Evolutionary conservation across 2,113 vertebrate species (phyloP), one percentile per base, ranked within the genome.

Genomic region (Rattus norvegicus): DNA sequence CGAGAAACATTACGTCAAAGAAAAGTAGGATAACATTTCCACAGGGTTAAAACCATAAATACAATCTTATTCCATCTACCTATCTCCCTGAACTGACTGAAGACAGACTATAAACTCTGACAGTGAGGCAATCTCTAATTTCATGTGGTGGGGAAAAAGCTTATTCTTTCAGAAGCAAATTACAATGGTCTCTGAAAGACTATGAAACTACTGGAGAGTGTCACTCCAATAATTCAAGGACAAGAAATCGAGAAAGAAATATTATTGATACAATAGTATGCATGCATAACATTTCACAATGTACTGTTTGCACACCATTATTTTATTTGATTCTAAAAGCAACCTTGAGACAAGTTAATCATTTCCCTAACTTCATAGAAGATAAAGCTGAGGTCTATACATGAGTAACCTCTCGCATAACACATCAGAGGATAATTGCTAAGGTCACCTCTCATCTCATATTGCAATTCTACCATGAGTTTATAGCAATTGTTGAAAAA

Each of bases 111-210:
- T 61, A 61, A 61, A 83, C 54, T 24, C 36, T 7, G 6, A 36
- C 80, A 83, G 36, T 36, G 43, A 89, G 7, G 54, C 69, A 39
- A 36, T 54, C 65, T 70, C 39, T 75, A 86, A 67, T 52, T 75
- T 5, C 43, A 54, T 81, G 43, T 77, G 89, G 13, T 63, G 86
- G 33, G 33, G 12, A 72, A 88, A 56, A 12, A 92, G 84, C 1
- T 70, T 39, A 75, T 69, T 73, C 56, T 14, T 92, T 79, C 33
- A 91, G 75, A 97, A 90, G 22, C 39, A 92, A 92, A 95, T 87
- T 81, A 65, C 22, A 90, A n/a, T 20, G 39, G 56, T 94, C 43
- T 81, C 79, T 86, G 59, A 88, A 88, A 36, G 43, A 4, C 85
- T 52, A 69, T 54, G 36, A 95, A 49, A 95, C 69, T 73, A 76